Percentiles rank a stretch among this genome's conserved stretches.
Evolutionary conservation across 2,113 vertebrate genomes (phyloP).

Genomic region (Serinus canaria): DNA sequence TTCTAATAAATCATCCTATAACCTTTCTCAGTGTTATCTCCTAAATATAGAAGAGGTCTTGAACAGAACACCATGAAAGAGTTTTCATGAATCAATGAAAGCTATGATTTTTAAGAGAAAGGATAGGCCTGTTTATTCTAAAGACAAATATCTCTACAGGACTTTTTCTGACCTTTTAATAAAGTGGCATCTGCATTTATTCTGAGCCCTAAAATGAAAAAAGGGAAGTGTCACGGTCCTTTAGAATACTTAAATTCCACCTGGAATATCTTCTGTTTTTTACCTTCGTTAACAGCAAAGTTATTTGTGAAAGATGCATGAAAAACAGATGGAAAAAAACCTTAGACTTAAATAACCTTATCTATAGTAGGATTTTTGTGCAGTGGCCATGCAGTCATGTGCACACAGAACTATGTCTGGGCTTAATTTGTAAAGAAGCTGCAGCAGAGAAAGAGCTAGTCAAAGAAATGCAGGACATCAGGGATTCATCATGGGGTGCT

Average conservation of each 20-base stretch:
- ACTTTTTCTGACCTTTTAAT: not conserved
- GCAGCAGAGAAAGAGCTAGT: not conserved
- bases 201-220: not conserved
- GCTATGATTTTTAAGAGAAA: not conserved
- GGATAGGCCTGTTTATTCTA: not conserved
- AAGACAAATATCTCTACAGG: not conserved
- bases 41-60: not conserved
- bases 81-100: not conserved
- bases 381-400: fast-evolving
- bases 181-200: not conserved
- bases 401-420: not conserved
- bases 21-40: not conserved
- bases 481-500: not conserved
- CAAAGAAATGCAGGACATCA: not conserved
- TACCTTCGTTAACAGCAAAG: not conserved
- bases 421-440: not conserved
- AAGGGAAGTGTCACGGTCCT: not conserved
- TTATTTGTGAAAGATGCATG: not conserved
- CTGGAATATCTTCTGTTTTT: not conserved
- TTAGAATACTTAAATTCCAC: not conserved
- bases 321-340: not conserved
- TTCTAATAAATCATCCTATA: not conserved
- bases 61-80: not conserved
- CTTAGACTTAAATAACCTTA: not conserved
- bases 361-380: not conserved